Evolutionary conservation across 2,888 invertebrate genomes (phyloP).

Genomic region (Nudaria mundana): DNA sequence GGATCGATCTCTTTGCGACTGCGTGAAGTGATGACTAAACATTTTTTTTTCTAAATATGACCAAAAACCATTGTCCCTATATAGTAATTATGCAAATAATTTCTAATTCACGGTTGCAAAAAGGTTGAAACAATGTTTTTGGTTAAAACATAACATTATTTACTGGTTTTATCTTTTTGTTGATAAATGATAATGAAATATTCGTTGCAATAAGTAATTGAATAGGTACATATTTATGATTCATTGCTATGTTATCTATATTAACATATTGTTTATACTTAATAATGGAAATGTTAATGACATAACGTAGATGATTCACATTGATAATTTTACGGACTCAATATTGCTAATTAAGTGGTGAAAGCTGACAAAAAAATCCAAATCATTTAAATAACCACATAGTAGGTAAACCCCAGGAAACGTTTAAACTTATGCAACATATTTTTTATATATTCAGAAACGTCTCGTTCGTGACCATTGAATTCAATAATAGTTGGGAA

Average conservation of each 20-base stretch:
- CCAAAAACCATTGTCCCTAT: no score
- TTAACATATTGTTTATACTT: slow-evolving; percentile 1
- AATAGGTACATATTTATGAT: slow-evolving; percentile 18
- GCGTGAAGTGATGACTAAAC: slow-evolving; percentile 58
- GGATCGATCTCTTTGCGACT: slow-evolving; percentile 69
- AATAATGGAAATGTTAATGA: slow-evolving; percentile 6
- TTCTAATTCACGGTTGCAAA: no score
- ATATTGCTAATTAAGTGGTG: no score
- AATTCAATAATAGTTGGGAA: no score
- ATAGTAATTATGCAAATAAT: no score
- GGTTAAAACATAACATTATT: slow-evolving; percentile 16
- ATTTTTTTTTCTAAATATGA: slow-evolving; percentile 30
- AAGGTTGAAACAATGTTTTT: slow-evolving; percentile 14
- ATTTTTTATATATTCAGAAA: no score
- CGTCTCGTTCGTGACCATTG: no score
- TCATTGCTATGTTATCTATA: slow-evolving; percentile 24
- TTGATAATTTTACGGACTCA: slow-evolving; percentile 1
- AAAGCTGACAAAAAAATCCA: no score
- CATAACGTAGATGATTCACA: slow-evolving; percentile 18
- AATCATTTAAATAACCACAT: no score
- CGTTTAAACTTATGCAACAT: no score
- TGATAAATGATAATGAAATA: slow-evolving; percentile 20
- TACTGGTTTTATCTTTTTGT: slow-evolving; percentile 15
- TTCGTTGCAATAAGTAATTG: slow-evolving; percentile 11
- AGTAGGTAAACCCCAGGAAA: no score